Evolutionary conservation across 2,797 vertebrate genomes (phyloP).

Genomic region (Dallia pectoralis): DNA sequence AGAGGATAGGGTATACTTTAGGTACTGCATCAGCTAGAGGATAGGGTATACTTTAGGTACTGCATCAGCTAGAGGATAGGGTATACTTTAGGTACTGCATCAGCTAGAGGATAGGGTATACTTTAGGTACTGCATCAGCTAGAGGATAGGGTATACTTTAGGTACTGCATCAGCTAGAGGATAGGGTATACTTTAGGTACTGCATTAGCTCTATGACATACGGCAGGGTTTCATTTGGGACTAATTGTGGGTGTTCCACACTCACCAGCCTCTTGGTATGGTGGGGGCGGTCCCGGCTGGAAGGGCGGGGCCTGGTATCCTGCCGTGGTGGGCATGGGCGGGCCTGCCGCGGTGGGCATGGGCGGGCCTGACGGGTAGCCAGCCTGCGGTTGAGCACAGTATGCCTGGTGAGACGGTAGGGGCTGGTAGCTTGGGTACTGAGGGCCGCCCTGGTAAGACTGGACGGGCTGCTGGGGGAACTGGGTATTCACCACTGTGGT

Average conservation of each 20-base stretch:
- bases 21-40: not conserved
- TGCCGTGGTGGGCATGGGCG: slow-evolving; percentile 38
- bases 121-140: not conserved
- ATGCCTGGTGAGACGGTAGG: slow-evolving; percentile 61
- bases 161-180: too few species aligned
- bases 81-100: too few species aligned
- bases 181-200: too few species aligned
- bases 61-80: not conserved
- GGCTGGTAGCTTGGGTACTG: slow-evolving; percentile 69
- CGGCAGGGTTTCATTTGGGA: too few species aligned
- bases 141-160: too few species aligned
- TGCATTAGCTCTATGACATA: not conserved
- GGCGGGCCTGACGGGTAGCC: slow-evolving; percentile 49
- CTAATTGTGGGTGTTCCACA: too few species aligned
- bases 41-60: too few species aligned
- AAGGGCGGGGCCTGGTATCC: slow-evolving; percentile 39
- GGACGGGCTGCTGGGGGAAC: slow-evolving; percentile 65
- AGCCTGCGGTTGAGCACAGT: slow-evolving; percentile 35
- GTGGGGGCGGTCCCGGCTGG: slow-evolving; percentile 29
- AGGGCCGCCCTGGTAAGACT: slow-evolving; percentile 51
- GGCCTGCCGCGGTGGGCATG: slow-evolving; percentile 28
- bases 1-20: too few species aligned
- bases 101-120: not conserved
- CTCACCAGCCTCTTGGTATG: slow-evolving; percentile 59
- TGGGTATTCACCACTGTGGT: slow-evolving; percentile 66